phyloP scores from a whole-genome alignment of 2,797 vertebrate genomes.

The Sylvia borin region DNA sequence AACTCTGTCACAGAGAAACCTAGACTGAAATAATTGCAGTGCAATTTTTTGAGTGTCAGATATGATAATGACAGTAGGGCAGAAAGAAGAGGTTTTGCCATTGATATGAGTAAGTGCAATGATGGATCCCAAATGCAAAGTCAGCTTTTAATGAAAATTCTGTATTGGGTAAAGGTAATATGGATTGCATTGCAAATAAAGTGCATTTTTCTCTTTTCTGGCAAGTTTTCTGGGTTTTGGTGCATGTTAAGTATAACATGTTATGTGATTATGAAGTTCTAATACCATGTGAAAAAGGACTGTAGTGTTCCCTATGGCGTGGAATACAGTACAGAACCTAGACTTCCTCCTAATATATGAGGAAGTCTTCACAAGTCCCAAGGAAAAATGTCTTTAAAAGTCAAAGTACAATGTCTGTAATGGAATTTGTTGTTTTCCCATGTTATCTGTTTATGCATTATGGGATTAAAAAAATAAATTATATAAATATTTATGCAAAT shows the following conservation, averaged over 20 bases:
- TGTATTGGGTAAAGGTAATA: not conserved
- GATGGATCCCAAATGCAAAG: not conserved
- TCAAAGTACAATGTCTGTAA: not conserved
- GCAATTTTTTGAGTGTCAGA: not conserved
- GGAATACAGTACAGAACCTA: not conserved
- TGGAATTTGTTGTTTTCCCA: not conserved
- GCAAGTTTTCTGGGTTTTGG: not conserved
- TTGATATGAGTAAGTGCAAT: not conserved
- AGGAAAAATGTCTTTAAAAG: not conserved
- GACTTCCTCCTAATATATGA: not conserved
- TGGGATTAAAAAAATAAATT: not conserved
- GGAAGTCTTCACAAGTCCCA: not conserved
- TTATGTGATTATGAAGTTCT: not conserved
- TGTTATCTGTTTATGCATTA: conserved; percentile 26
- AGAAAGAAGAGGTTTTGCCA: not conserved
- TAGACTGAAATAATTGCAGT: not conserved
- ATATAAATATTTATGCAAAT: conserved; percentile 70
- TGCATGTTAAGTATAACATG: not conserved
- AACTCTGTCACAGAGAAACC: not conserved
- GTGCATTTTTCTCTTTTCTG: not conserved
- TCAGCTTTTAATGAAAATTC: not conserved
- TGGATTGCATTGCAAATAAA: not conserved
- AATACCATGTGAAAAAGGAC: not conserved
- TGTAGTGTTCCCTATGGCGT: not conserved
- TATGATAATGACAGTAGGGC: not conserved